Conservation (phyloP, 2,797 vertebrate genomes). For the Anguilla obscura region DNA sequence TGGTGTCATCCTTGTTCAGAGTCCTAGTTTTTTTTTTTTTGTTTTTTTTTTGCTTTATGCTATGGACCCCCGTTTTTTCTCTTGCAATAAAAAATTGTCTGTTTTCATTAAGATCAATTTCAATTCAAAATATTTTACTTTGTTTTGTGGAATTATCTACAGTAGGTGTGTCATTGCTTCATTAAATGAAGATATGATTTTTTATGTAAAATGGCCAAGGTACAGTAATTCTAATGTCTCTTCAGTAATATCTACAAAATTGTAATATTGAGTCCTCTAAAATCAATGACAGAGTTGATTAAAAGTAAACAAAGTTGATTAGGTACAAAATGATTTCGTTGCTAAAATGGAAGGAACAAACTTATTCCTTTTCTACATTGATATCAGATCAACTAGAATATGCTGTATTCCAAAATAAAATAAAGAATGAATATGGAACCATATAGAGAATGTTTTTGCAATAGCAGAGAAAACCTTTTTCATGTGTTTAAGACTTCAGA, state of each 20-base stretch:
- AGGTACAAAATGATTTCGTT: not conserved
- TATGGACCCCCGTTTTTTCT: not conserved
- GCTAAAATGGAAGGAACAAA: not conserved
- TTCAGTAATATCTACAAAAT: not conserved
- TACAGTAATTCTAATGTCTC: not conserved
- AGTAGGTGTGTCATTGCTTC: not conserved
- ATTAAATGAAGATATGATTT: not conserved
- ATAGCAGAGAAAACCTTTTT: not conserved
- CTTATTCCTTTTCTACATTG: not conserved
- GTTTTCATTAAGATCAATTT: not conserved
- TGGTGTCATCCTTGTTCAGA: conserved; percentile 22
- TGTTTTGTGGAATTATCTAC: not conserved
- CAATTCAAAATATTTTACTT: not conserved
- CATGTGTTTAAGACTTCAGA: not conserved
- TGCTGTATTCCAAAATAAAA: not conserved
- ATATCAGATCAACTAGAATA: not conserved
- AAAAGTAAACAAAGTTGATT: not conserved
- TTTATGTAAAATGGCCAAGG: not conserved
- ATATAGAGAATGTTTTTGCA: not conserved
- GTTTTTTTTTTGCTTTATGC: not conserved
- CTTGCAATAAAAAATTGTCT: not conserved
- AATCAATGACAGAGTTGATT: not conserved
- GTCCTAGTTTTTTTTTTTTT: not conserved
- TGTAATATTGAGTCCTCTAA: not conserved
- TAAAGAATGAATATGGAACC: not conserved